phyloP scores from a whole-genome alignment of 1,140 invertebrate species.

The Caligus rogercresseyi region DNA sequence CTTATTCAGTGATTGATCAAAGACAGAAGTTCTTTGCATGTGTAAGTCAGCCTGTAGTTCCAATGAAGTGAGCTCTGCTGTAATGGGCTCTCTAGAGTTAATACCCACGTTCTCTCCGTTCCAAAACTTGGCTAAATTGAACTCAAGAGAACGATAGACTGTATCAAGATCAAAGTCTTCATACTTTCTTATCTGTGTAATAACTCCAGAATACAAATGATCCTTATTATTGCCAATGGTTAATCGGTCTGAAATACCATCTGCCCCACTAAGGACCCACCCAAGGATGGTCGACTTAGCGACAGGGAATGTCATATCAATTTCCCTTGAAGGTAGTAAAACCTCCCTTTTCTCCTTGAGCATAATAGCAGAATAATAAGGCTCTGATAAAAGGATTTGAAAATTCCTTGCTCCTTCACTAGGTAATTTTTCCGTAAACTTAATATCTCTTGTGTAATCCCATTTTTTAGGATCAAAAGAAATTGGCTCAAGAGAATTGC shows the following conservation, averaged over 20 bases:
- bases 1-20: neutral
- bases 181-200: neutral
- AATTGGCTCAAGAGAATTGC: conserved; percentile 1
- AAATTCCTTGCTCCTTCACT: too few species aligned
- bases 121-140: neutral
- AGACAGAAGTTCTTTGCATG: neutral
- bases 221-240: neutral
- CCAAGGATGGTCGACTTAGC: conserved; percentile 1
- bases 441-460: neutral
- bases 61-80: neutral
- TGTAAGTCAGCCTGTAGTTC: neutral
- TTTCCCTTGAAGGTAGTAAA: neutral
- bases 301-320: neutral
- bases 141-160: neutral
- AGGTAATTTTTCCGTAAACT: conserved; percentile 1
- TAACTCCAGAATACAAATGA: neutral
- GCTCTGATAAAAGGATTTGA: neutral
- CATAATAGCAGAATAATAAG: conserved; percentile 1
- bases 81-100: neutral
- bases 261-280: conserved; percentile 3
- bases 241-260: too few species aligned
- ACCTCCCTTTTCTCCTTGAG: neutral
- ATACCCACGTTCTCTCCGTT: neutral
- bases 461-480: neutral
- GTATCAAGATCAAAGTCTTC: neutral